Percentiles rank a stretch among this genome's conserved stretches.
These are phyloP conservation scores for Panzeria rudis DNA, from an alignment of 2,888 invertebrate species.

Conservation along the genomic window DNA sequence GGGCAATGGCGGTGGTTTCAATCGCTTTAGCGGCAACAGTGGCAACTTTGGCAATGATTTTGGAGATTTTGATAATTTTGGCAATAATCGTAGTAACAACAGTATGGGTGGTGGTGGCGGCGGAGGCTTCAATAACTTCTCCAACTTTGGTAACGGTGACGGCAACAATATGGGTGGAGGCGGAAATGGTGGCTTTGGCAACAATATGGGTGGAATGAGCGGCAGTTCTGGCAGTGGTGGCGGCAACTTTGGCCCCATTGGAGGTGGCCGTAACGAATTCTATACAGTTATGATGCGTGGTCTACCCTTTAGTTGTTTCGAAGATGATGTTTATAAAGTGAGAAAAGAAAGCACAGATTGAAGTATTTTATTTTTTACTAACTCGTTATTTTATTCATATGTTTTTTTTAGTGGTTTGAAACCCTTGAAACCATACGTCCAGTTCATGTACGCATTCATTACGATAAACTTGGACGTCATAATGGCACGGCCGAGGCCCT, in stretches of 20 bases:
- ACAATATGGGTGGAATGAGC: conserved; percentile 65
- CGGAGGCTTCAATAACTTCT: conserved; percentile 71
- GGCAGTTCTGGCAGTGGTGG: conserved; percentile 71
- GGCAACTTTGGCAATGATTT: conserved; percentile 77
- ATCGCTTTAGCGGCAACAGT: conserved; percentile 74
- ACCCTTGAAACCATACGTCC: conserved; percentile 96
- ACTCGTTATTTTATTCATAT: background rate
- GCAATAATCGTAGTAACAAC: conserved; percentile 76
- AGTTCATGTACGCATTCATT: conserved; percentile 91
- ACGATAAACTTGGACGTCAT: conserved; percentile 92
- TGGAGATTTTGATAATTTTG: conserved; percentile 82
- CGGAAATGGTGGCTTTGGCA: conserved; percentile 76
- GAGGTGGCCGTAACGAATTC: conserved; percentile 78
- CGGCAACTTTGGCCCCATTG: conserved; percentile 77
- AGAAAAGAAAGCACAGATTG: too few relatives aligned
- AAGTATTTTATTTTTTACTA: background rate
- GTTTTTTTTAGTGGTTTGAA: conserved; percentile 88
- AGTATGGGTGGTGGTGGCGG: conserved; percentile 74
- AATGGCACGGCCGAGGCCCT: conserved; percentile 98
- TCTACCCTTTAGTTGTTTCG: conserved; percentile 82
- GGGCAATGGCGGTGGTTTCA: conserved; percentile 74
- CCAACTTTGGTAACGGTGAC: conserved; percentile 74
- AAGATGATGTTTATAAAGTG: conserved; percentile 83
- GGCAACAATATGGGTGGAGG: conserved; percentile 74
- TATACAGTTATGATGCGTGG: conserved; percentile 83